Base-by-base conservation (phyloP, 2,113 vertebrate species). In the Thryonomys swinderianus region DNA sequence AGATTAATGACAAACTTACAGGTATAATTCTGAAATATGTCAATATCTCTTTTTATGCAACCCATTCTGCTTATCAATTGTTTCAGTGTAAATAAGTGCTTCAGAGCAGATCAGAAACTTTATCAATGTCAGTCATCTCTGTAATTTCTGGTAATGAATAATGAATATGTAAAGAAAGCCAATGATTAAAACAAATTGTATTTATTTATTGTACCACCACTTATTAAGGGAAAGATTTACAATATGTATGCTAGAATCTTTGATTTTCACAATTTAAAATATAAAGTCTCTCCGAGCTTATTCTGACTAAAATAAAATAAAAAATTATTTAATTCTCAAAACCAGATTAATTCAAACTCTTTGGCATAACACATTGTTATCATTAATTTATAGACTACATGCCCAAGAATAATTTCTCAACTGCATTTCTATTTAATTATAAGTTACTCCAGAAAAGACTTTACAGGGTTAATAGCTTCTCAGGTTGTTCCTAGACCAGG, bases 401-500 rank as follows among this genome's bases (percentile, higher is more conserved):
- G 40, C 64, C n/a, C 57, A 86, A 81, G 12, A 94, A 84, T 42
- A 89, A 95, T 30, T 91, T 95, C 25, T 83, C 62, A 74, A 82
- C 40, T 91, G 93, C 55, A 85, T 73, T 87, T 86, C 57, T 80
- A 67, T 67, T 79, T 37, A 61, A 85, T 48, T 62, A 34, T 27
- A 91, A 25, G 51, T 81, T 84, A 93, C 55, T 83, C 51, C 74
- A 94, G 48, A 85, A 93, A 88, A 90, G 11, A 89, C 42, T 90
- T 89, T 90, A n/a, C 91, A 93, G 79, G 45, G n/a, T 73, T 94
- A 83, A 91, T 51, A 12, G 20, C 53, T 86, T 94, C 53, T 93
- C 76, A 76, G 53, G 21, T 59, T 87, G 12, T 37, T 69, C 59
- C 64, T 62, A 93, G 11, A 84, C 42, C 23, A 45, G 84, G 45